Percentiles rank a stretch among this genome's conserved stretches.
phyloP scores from a whole-genome alignment of 2,113 vertebrate genomes.

The human region DNA sequence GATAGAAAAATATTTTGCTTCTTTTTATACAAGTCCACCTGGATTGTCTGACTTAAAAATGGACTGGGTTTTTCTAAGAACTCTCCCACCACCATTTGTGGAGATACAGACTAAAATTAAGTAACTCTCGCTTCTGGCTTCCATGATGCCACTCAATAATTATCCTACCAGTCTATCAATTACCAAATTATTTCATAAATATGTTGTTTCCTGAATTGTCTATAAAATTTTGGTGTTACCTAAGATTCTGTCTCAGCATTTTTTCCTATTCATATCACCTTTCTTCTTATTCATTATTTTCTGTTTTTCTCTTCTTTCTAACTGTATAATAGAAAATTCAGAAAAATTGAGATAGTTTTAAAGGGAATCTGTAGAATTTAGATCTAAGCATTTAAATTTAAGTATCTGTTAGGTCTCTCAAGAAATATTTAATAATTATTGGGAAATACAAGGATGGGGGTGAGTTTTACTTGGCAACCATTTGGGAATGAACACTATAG shows the following conservation, averaged over 20 bases:
- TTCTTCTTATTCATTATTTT: not conserved
- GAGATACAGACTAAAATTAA: not conserved
- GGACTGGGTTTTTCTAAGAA: not conserved
- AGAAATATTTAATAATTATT: not conserved
- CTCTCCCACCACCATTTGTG: not conserved
- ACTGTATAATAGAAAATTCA: not conserved
- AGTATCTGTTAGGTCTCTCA: not conserved
- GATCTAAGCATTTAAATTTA: not conserved
- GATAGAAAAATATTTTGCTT: not conserved
- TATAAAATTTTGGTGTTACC: not conserved
- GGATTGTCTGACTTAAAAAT: not conserved
- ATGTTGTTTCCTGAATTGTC: not conserved
- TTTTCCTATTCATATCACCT: not conserved
- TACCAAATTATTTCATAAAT: not conserved
- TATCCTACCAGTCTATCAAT: not conserved
- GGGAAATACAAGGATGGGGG: not conserved
- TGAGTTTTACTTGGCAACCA: not conserved
- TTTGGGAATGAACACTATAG: not conserved
- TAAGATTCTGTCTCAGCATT: not conserved
- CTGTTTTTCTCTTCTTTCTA: not conserved
- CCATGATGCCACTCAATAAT: not conserved
- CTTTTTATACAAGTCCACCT: not conserved
- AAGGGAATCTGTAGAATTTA: not conserved
- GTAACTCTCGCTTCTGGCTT: not conserved
- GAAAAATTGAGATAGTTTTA: not conserved